A percentile compares a stretch with the other conserved stretches of the same genome.
phyloP scores from a whole-genome alignment of 2,888 invertebrate species.

The Troilus luridus region DNA sequence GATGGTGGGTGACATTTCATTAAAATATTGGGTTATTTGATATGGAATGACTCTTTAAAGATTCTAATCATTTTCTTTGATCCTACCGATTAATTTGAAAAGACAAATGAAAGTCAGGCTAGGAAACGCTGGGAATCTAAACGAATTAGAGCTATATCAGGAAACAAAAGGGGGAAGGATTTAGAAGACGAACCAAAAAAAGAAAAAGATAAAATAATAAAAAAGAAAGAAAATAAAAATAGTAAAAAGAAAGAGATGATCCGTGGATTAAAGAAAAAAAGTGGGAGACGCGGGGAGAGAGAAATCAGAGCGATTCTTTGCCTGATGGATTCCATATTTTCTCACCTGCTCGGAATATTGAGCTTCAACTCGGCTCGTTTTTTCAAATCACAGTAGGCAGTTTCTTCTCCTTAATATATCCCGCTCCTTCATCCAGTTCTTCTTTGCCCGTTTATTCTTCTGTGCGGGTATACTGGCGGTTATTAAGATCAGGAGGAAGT shows the following conservation, averaged over 20 bases:
- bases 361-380: background rate
- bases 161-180: background rate
- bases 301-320: constrained; percentile 17
- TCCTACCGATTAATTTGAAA: background rate
- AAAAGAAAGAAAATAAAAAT: background rate
- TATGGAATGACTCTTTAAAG: too few relatives aligned
- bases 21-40: too few relatives aligned
- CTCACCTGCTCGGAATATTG: constrained; percentile 31
- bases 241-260: constrained; percentile 23
- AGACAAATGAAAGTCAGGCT: background rate
- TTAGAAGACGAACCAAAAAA: background rate
- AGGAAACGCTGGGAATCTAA: background rate
- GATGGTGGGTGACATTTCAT: too few relatives aligned
- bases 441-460: background rate
- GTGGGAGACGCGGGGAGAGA: background rate
- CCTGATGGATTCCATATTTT: constrained; percentile 21
- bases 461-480: background rate
- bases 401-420: constrained; percentile 34
- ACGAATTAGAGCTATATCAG: constrained; percentile 4
- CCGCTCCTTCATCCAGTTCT: background rate
- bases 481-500: background rate
- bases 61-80: background rate
- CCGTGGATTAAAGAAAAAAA: constrained; percentile 42
- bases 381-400: constrained; percentile 20
- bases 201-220: background rate